Evolutionary conservation across 2,797 vertebrate genomes (phyloP), one percentile per base, ranked within the genome.

Genomic region (Acridotheres tristis): DNA sequence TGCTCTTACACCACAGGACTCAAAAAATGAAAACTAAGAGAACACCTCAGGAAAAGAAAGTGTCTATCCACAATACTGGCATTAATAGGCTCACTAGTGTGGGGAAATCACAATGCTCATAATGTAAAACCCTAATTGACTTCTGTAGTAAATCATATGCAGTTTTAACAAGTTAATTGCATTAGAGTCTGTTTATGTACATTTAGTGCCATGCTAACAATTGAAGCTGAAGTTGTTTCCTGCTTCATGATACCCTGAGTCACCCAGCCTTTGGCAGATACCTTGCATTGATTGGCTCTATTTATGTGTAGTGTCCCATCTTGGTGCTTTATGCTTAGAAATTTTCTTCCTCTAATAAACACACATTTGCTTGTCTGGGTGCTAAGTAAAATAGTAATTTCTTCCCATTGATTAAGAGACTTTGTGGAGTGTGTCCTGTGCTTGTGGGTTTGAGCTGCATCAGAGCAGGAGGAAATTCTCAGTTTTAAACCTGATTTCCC

Each of bases 151-250:
- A 83, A 54, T 85, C n/a, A 55, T 50, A 32, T 0, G 29, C 65
- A 72, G 22, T 47, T 93, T 43, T 82, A 76, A 79, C 38, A 85
- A 71, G 77, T 34, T 93, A 77, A 93, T 94, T 93, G 86, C 67
- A 17, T 71, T 72, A 11, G 29, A 74, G 61, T 45, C 27, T 89
- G 51, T 69, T 67, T n/a, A 21, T 85, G 9, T 67, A 30, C 25
- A 21, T 73, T 76, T 73, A 78, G 22, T 88, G 65, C 68, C 48
- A 6, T 74, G 10, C 42, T 67, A 20, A 61, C 69, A 54, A 21
- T 61, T 76, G 30, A 16, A 71, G 34, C n/a, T 86, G 19, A 73
- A 55, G 18, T 83, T 91, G 32, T 63, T 83, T 79, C 58, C 53
- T 36, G 19, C 66, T 91, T 57, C 23, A 1, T 7, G 17, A 17